Evolutionary conservation across 2,113 vertebrate species (phyloP).

Genomic region (Colaptes auratus): DNA sequence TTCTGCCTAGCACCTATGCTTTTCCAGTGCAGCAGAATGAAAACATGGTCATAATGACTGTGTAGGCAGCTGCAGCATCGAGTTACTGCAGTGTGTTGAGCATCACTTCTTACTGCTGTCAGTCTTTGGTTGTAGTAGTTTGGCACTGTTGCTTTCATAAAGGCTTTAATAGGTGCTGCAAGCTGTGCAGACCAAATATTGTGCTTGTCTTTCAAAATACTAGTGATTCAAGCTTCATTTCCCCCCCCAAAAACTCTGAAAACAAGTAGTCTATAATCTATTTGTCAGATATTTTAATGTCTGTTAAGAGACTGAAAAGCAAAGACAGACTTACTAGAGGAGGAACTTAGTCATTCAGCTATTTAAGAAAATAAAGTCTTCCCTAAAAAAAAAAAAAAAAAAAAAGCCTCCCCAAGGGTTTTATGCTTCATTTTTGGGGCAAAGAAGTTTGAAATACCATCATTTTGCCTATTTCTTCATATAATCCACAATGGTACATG

Average conservation of each 20-base stretch:
- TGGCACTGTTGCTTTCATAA: neutral
- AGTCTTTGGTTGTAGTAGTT: neutral
- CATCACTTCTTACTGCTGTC: neutral
- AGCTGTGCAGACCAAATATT: neutral
- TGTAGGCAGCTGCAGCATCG: neutral
- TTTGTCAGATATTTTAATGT: slow-evolving; percentile 11
- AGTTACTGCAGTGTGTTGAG: neutral
- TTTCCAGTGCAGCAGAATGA: neutral
- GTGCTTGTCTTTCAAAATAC: neutral
- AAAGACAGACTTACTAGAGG: neutral
- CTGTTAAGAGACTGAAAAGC: neutral
- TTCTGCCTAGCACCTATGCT: neutral
- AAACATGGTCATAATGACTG: neutral
- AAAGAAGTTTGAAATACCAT: neutral
- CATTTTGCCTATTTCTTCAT: neutral
- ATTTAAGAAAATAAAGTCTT: neutral
- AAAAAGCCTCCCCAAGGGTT: neutral
- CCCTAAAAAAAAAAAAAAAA: no score
- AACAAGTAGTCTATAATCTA: slow-evolving; percentile 9
- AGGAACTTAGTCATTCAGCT: slow-evolving; percentile 1
- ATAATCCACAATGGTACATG: neutral
- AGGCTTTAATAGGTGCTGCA: neutral
- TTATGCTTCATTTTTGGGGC: neutral
- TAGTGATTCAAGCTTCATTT: neutral
- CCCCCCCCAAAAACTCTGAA: neutral